A percentile compares a stretch with the other conserved stretches of the same genome.
Conservation (phyloP, 2,888 invertebrate genomes). For the Pterostichus madidus region DNA sequence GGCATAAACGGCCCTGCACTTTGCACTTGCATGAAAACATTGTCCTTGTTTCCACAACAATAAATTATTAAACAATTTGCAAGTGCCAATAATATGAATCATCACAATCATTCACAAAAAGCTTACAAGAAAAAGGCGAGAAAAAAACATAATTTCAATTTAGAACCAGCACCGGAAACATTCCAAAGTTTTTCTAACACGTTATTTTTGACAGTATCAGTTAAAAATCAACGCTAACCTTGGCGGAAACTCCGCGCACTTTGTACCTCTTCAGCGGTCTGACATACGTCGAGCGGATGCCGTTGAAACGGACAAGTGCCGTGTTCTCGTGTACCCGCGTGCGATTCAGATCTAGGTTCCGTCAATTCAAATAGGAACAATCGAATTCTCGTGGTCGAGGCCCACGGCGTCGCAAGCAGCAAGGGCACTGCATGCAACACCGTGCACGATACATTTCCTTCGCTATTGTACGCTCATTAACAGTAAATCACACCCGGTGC, state of each 20-base stretch:
- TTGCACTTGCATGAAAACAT: background rate
- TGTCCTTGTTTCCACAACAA: background rate
- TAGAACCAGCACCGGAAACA: slow-evolving; percentile 18
- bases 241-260: slow-evolving; percentile 22
- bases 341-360: slow-evolving; percentile 59
- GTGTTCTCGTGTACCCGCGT: slow-evolving; percentile 36
- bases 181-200: slow-evolving; percentile 8
- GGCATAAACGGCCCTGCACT: too few relatives aligned
- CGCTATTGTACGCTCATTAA: slow-evolving; percentile 29
- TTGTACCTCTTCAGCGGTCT: background rate
- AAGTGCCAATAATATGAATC: slow-evolving; percentile 1
- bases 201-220: slow-evolving; percentile 31
- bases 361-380: slow-evolving; percentile 65
- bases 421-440: slow-evolving; percentile 56
- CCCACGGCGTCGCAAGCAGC: slow-evolving; percentile 51
- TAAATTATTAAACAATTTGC: background rate
- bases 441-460: slow-evolving; percentile 46
- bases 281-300: slow-evolving; percentile 33
- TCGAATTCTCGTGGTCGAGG: slow-evolving; percentile 55
- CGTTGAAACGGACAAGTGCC: slow-evolving; percentile 36
- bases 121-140: background rate
- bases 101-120: background rate
- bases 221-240: slow-evolving; percentile 24
- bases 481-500: slow-evolving; percentile 5
- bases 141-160: slow-evolving; percentile 25